phyloP scores from a whole-genome alignment of 2,888 invertebrate genomes.

The Flabesymbios commensalis region DNA sequence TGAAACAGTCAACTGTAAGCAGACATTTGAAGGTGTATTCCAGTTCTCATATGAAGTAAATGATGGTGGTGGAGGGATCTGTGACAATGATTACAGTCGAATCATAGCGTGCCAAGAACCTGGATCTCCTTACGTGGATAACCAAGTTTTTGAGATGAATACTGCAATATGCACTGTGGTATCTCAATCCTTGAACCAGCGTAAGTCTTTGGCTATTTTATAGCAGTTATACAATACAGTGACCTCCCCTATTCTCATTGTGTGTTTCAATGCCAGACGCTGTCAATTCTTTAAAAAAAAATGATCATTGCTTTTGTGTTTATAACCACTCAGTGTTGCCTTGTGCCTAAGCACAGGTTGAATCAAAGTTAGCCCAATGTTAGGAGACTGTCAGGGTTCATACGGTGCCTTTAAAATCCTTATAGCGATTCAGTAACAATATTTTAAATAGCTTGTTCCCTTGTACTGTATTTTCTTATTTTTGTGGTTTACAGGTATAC shows the following conservation, averaged over 20 bases:
- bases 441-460: no score
- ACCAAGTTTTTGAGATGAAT: slow-evolving; percentile 94
- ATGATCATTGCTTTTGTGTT: no score
- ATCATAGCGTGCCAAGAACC: slow-evolving; percentile 94
- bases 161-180: slow-evolving; percentile 76
- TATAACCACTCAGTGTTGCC: no score
- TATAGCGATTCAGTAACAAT: no score
- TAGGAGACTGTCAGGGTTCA: no score
- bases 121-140: slow-evolving; percentile 94
- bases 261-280: not conserved
- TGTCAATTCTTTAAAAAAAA: no score
- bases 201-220: slow-evolving; percentile 16
- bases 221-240: not conserved
- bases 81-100: slow-evolving; percentile 81
- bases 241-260: not conserved
- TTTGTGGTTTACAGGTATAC: slow-evolving; percentile 42
- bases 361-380: no score
- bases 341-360: no score
- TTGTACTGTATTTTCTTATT: not conserved
- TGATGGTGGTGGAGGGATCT: slow-evolving; percentile 63
- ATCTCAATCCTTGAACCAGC: slow-evolving; percentile 40
- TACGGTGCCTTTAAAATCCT: no score
- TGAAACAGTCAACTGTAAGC: slow-evolving; percentile 55
- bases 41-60: slow-evolving; percentile 58
- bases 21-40: slow-evolving; percentile 59